Conservation (phyloP, 2,888 invertebrate genomes). For the Spilarctia lutea region DNA sequence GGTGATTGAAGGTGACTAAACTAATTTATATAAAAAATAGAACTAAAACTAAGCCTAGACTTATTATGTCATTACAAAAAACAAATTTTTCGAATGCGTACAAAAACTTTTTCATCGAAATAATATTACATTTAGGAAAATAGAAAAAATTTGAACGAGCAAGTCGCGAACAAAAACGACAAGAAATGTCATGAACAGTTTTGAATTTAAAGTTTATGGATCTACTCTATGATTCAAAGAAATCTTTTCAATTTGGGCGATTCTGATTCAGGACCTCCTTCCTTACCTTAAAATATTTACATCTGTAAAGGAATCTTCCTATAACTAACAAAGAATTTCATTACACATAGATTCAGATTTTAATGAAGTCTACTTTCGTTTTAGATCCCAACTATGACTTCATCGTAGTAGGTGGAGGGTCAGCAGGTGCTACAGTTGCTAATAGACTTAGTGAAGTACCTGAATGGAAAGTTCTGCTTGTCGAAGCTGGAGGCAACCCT, state of each 20-base stretch:
- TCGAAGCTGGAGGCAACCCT: conserved; percentile 89
- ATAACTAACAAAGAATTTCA: neutral
- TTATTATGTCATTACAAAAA: neutral
- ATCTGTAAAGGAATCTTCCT: too few relatives aligned
- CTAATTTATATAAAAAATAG: neutral
- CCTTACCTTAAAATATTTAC: neutral
- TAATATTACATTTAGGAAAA: too few relatives aligned
- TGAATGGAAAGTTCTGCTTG: conserved; percentile 86
- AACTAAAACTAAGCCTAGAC: neutral
- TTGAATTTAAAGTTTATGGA: too few relatives aligned
- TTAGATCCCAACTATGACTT: conserved; percentile 86
- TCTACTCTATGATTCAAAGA: neutral
- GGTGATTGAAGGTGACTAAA: conserved; percentile 64
- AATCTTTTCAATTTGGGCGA: neutral
- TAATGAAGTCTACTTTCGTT: conserved; percentile 31
- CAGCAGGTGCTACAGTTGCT: conserved; percentile 88
- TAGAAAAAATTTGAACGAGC: too few relatives aligned
- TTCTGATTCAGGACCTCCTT: neutral
- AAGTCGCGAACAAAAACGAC: too few relatives aligned
- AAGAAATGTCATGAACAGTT: too few relatives aligned
- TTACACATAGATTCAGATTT: neutral
- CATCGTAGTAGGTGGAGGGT: conserved; percentile 88
- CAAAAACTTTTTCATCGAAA: too few relatives aligned
- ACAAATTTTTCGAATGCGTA: too few relatives aligned
- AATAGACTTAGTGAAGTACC: conserved; percentile 87